Percentiles rank a stretch among this genome's conserved stretches.
These are phyloP conservation scores for Ips typographus DNA, from an alignment of 1,140 invertebrate species.

Conservation along the genomic window DNA sequence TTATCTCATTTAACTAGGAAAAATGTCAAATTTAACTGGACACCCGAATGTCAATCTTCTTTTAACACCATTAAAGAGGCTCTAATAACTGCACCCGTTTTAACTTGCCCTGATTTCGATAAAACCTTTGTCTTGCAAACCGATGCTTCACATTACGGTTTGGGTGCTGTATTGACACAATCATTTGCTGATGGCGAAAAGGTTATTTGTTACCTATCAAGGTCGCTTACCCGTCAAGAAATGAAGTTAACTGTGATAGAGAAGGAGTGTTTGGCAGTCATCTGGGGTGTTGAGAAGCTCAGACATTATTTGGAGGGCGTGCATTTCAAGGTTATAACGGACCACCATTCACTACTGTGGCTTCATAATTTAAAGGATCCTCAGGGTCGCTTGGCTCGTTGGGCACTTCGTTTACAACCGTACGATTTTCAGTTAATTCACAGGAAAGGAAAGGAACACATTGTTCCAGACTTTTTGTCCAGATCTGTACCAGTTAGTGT, in stretches of 20 bases:
- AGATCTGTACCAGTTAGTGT: no score
- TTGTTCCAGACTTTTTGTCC: no score
- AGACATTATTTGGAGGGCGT: no score
- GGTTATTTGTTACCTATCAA: conserved; percentile 25
- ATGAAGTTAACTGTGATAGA: conserved; percentile 54
- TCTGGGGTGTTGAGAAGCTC: no score
- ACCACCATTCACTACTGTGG: no score
- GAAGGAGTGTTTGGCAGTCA: conserved; percentile 53
- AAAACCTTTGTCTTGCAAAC: not conserved
- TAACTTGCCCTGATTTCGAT: conserved; percentile 39
- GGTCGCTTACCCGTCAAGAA: conserved; percentile 47
- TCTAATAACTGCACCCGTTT: conserved; percentile 27
- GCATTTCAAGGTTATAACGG: no score
- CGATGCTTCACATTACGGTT: no score
- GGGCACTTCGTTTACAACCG: no score
- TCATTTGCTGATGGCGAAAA: conserved; percentile 25
- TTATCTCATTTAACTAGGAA: conserved; percentile 37
- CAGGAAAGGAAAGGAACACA: no score
- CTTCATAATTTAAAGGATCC: no score
- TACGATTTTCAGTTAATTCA: no score
- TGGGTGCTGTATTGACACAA: conserved; percentile 31
- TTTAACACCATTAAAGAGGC: conserved; percentile 27
- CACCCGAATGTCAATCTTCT: not conserved
- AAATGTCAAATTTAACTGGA: not conserved
- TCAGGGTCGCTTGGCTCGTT: no score